Base-by-base conservation (phyloP, 2,797 vertebrate genomes). In the Gila robusta region DNA sequence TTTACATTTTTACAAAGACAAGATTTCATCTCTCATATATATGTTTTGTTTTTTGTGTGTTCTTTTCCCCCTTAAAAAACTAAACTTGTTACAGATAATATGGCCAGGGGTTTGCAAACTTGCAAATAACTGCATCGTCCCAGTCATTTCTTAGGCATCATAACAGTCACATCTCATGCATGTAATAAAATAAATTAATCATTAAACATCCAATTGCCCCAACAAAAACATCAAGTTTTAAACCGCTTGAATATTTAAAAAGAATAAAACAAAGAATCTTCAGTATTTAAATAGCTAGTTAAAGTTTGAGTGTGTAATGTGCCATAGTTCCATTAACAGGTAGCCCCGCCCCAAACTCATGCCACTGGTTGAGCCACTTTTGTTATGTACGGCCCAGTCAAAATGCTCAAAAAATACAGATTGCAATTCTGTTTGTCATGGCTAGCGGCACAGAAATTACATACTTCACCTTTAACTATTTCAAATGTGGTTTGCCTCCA, bases 401-500 rank as follows among this genome's bases (percentile, higher is more conserved):
- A 59, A 19, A 77, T 56, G 49, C 47, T n/a, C 0, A 56, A 77
- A 76, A 77, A 23, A 56, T 19, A n/a, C 35, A 19, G 26, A 32
- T 11, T 32, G 2, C 26, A 81, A 59, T 37, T 72, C 28, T 26
- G 32, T 81, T 26, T 32, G 54, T 41, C 62, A 26, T 44, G 37
- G 56, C 9, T 41, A 44, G 16, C n/a, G 19, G 16, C 7, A 0
- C 6, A 62, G 7, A 59, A 49, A 64, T 64, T 8, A 82, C 37
- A 73, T 3, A 19, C 2, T 62, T 72, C 6, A 83, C 37, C 21
- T 23, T 44, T 35, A 62, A n/a, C 56, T 64, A 6, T 56, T 59
- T 41, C 19, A 16, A 82, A 73, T 72, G 69, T 44, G 26, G 19
- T n/a, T 62, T 72, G 56, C 52, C 69, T 72, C 35, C 9, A 73